A percentile compares a stretch with the other conserved stretches of the same genome.
Conservation (phyloP, 1,140 invertebrate genomes). For the Alviniconcha marisindica region DNA sequence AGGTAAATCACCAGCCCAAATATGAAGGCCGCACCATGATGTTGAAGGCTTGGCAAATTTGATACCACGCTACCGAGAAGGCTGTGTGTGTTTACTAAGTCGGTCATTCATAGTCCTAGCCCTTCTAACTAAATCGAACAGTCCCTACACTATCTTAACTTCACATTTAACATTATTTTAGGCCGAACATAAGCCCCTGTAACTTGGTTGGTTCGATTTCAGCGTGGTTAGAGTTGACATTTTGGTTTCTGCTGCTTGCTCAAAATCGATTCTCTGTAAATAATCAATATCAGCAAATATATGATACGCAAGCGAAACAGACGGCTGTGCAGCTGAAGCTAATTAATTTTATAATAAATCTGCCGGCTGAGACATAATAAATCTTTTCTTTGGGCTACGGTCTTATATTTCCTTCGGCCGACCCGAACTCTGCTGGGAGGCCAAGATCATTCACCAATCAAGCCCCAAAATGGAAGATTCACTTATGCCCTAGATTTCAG, state of each 20-base stretch:
- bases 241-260: constrained; percentile 44
- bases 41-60: constrained; percentile 46
- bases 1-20: constrained; percentile 35
- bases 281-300: constrained; percentile 48
- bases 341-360: constrained; percentile 18
- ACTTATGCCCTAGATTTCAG: constrained; percentile 29
- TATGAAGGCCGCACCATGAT: constrained; percentile 42
- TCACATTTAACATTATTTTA: neutral
- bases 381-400: neutral
- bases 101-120: constrained; percentile 14
- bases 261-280: constrained; percentile 45
- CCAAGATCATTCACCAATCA: neutral
- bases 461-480: constrained; percentile 30
- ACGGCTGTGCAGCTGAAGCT: constrained; percentile 23
- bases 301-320: constrained; percentile 37
- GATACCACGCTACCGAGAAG: constrained; percentile 45
- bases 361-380: neutral
- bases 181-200: neutral
- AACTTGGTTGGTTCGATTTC: constrained; percentile 6
- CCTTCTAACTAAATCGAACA: neutral
- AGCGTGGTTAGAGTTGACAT: constrained; percentile 41
- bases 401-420: neutral
- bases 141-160: neutral
- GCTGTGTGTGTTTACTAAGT: constrained; percentile 38
- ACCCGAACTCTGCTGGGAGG: neutral